Evolutionary conservation across 2,797 vertebrate genomes (phyloP).

Genomic region (Triplophysa bombifrons): DNA sequence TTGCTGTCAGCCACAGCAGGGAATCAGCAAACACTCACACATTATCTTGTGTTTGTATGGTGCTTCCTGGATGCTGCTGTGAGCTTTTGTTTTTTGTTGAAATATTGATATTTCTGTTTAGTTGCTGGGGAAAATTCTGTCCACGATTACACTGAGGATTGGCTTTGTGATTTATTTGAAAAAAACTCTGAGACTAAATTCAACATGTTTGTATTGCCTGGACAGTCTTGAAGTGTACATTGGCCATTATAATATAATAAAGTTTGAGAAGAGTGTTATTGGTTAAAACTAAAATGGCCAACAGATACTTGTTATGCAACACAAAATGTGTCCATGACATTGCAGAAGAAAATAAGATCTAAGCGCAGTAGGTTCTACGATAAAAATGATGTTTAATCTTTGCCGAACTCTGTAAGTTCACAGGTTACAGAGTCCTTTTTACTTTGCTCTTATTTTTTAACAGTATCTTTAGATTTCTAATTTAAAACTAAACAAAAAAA

Average conservation of each 20-base stretch:
- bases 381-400: not conserved
- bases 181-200: constrained; percentile 7
- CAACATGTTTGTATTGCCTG: not conserved
- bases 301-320: not conserved
- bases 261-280: not conserved
- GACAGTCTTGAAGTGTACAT: not conserved
- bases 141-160: constrained; percentile 4
- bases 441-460: too few species aligned
- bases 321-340: too few species aligned
- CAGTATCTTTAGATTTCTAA: too few species aligned
- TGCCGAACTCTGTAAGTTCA: too few species aligned
- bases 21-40: constrained; percentile 26
- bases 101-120: constrained; percentile 28
- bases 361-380: not conserved
- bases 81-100: constrained; percentile 36
- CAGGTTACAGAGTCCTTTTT: too few species aligned
- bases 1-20: constrained; percentile 33
- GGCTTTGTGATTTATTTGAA: not conserved
- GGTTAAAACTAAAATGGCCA: not conserved
- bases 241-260: not conserved
- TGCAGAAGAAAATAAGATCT: too few species aligned
- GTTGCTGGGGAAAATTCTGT: constrained; percentile 11
- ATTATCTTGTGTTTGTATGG: constrained; percentile 43
- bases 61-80: constrained; percentile 29
- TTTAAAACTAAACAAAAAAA: too few species aligned